Conservation (phyloP, 2,113 vertebrate genomes). For the Sigmodon hispidus region DNA sequence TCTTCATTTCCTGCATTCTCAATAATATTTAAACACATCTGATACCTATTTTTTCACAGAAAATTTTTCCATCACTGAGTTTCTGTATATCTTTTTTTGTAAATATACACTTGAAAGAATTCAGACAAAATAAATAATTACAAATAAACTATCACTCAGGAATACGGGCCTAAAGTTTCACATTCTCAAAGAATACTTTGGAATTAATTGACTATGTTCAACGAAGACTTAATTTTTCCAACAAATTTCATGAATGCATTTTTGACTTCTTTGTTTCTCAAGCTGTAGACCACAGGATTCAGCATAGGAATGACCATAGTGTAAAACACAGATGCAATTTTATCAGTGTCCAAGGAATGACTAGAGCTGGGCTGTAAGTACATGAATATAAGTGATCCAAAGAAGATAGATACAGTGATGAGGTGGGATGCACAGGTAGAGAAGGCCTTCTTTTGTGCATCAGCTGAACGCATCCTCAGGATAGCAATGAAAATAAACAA, state of each 20-base stretch:
- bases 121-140: background rate
- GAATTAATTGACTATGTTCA: background rate
- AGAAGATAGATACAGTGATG: constrained; percentile 61
- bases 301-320: constrained; percentile 60
- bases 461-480: constrained; percentile 36
- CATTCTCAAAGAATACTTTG: background rate
- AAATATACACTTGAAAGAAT: background rate
- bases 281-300: constrained; percentile 63
- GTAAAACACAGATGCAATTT: constrained; percentile 49
- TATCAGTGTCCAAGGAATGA: constrained; percentile 58
- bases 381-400: constrained; percentile 46
- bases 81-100: no score
- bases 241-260: background rate
- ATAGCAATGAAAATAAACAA: constrained; percentile 64
- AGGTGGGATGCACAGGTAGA: constrained; percentile 69
- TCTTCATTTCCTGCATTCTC: no score
- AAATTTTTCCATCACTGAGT: no score
- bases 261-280: constrained; percentile 65
- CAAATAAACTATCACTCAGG: background rate
- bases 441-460: constrained; percentile 62
- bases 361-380: constrained; percentile 57
- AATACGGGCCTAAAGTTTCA: background rate
- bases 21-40: no score
- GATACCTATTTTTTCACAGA: no score
- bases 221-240: background rate